Evolutionary conservation across 2,888 invertebrate genomes (phyloP), one percentile per base, ranked within the genome.

Genomic region (Heliconius erato): DNA sequence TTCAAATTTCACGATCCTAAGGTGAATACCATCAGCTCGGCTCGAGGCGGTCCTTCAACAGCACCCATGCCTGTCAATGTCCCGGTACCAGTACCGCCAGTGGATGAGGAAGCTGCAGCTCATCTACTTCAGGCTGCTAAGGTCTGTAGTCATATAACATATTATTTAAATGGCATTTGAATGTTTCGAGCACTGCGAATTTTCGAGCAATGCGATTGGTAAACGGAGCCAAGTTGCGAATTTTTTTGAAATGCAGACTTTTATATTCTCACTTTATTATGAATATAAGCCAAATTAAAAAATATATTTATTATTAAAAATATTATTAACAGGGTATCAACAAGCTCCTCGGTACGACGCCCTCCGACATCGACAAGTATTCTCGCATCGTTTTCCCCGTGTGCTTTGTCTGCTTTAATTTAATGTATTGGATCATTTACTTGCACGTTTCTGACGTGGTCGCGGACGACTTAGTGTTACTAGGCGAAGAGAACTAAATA

Each of bases 341-440:
- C 97, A 98, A 98, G 95, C 96, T 98, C 88, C 97, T 98, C 93
- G 98, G 98, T 91, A 98, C 98, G 89, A 98, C 99, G 89, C 99
- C 99, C 81, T 99, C 99, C 93, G 99, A 99, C 96, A 99, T 99
- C 96, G 99, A 99, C 97, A 99, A 99, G 96, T 99, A 99, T 94
- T 99, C 99, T 84, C 98, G 99, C 92, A 99, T 99, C 95, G 98
- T 99, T 91, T 99, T 99, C 94, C 99, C 99, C 80, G 98, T 99
- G 89, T 98, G 99, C 96, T 99, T 99, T 97, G 98, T 99, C 88
- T 98, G 99, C 96, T 99, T 99, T 97, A 99, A 99, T 96, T 97
- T 99, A 88, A 99, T 99, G 98, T 99, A 99, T 96, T 99, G 99
- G 99, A 98, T 99, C 95, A 99, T 99, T 91, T 99, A 99, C 94